Conservation (phyloP, 2,797 vertebrate genomes). For the Mustela erminea region DNA sequence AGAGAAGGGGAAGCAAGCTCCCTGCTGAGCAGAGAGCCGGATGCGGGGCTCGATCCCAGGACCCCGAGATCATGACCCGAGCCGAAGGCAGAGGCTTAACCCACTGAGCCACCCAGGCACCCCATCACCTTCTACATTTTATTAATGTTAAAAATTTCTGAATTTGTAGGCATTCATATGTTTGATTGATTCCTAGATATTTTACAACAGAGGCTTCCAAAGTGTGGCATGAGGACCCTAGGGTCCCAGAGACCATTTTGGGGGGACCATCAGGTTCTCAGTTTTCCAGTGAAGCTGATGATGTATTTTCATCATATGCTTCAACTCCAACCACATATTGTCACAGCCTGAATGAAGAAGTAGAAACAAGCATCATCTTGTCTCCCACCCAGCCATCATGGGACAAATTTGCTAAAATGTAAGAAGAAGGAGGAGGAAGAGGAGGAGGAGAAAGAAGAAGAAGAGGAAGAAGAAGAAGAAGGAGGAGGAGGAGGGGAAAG, state of each 20-base stretch:
- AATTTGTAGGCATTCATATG: not conserved
- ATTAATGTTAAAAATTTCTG: not conserved
- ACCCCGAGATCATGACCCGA: no score
- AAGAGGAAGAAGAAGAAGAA: no score
- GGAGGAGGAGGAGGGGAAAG: no score
- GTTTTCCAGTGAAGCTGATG: not conserved
- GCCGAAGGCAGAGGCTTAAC: no score
- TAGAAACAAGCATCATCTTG: not conserved
- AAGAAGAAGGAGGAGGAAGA: not conserved
- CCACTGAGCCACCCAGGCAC: no score
- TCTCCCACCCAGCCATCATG: not conserved
- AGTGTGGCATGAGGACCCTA: not conserved
- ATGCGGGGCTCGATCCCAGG: no score
- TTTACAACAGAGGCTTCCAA: not conserved
- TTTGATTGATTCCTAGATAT: not conserved
- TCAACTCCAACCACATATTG: not conserved
- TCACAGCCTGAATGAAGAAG: not conserved
- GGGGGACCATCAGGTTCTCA: not conserved
- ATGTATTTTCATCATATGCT: not conserved
- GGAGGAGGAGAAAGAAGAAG: no score
- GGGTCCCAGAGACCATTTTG: not conserved
- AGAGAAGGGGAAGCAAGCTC: no score
- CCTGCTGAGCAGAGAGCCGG: no score
- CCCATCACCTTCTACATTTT: not conserved
- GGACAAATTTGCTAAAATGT: not conserved